These are phyloP conservation scores for Belonocnema kinseyi DNA, from an alignment of 1,140 invertebrate genomes.

Conservation along the genomic window DNA sequence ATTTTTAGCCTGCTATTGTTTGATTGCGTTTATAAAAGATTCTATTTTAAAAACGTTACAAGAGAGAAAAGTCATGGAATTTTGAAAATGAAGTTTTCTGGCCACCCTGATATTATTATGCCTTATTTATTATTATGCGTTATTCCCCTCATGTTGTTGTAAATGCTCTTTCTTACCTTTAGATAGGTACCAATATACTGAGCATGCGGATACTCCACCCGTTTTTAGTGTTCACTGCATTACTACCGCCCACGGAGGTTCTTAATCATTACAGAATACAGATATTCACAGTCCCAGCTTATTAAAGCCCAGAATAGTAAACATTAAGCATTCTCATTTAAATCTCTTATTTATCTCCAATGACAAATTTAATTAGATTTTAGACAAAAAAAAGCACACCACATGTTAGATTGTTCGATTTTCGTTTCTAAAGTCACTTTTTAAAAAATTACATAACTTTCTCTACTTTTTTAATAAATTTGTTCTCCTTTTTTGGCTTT, in stretches of 20 bases:
- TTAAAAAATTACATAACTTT: too few relatives aligned
- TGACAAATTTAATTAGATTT: neutral
- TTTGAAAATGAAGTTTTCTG: too few relatives aligned
- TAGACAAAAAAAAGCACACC: neutral
- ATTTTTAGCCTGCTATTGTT: too few relatives aligned
- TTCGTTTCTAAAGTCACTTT: too few relatives aligned
- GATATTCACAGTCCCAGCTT: slow-evolving; percentile 40
- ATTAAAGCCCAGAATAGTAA: slow-evolving; percentile 46
- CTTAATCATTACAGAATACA: slow-evolving; percentile 47
- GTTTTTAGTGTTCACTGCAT: slow-evolving; percentile 36
- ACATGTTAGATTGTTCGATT: too few relatives aligned
- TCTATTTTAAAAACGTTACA: too few relatives aligned
- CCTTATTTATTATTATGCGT: neutral
- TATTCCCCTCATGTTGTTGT: neutral
- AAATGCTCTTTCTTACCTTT: neutral
- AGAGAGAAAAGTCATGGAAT: too few relatives aligned
- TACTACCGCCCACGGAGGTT: slow-evolving; percentile 39
- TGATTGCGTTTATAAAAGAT: too few relatives aligned
- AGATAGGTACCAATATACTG: slow-evolving; percentile 29
- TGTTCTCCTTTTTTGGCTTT: too few relatives aligned
- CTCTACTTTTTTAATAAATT: too few relatives aligned
- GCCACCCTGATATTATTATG: neutral
- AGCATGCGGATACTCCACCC: slow-evolving; percentile 40
- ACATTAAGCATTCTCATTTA: slow-evolving; percentile 42
- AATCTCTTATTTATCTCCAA: slow-evolving; percentile 31